phyloP scores from a whole-genome alignment of 2,797 vertebrate genomes.

The Gymnodraco acuticeps region DNA sequence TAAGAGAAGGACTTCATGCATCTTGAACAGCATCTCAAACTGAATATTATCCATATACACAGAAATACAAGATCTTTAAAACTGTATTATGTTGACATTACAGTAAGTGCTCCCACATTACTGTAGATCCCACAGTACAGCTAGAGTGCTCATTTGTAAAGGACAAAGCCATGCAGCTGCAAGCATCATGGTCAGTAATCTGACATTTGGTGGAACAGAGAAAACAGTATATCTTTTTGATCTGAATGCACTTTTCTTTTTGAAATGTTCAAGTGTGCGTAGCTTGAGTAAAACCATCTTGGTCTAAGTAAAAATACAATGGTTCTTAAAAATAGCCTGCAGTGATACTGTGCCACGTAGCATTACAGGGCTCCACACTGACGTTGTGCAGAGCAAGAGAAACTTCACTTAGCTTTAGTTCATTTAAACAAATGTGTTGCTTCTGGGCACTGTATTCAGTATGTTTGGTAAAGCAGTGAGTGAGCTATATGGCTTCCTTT shows the following conservation, averaged over 20 bases:
- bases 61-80: neutral
- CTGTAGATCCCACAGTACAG: slow-evolving; percentile 24
- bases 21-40: neutral
- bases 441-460: slow-evolving; percentile 20
- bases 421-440: slow-evolving; percentile 38
- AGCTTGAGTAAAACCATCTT: slow-evolving; percentile 41
- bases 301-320: slow-evolving; percentile 50
- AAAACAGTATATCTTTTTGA: slow-evolving; percentile 41
- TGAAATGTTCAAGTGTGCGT: slow-evolving; percentile 34
- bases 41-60: slow-evolving; percentile 1
- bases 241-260: slow-evolving; percentile 38
- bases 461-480: slow-evolving; percentile 21
- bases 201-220: slow-evolving; percentile 51
- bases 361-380: slow-evolving; percentile 41
- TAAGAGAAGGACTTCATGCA: neutral
- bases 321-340: slow-evolving; percentile 60
- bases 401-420: slow-evolving; percentile 40
- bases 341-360: slow-evolving; percentile 50
- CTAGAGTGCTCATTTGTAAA: slow-evolving; percentile 26
- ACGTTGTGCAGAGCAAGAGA: slow-evolving; percentile 49
- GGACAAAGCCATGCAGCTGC: slow-evolving; percentile 53
- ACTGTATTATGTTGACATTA: slow-evolving; percentile 9
- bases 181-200: slow-evolving; percentile 46
- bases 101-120: slow-evolving; percentile 6
- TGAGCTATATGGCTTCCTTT: slow-evolving; percentile 2